phyloP scores from a whole-genome alignment of 2,797 vertebrate species.

The Hylomyscus alleni region DNA sequence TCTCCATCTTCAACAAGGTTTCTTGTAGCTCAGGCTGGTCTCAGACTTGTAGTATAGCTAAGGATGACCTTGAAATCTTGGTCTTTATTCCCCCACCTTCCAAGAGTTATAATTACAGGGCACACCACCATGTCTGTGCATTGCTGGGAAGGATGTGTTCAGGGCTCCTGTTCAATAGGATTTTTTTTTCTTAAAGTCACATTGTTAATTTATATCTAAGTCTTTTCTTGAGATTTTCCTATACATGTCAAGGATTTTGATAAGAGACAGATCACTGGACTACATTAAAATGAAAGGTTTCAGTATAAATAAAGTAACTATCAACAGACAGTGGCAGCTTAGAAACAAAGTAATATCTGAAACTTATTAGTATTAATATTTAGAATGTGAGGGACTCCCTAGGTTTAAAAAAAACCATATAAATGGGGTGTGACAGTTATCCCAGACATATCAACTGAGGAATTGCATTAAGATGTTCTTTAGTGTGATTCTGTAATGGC shows the following conservation, averaged over 20 bases:
- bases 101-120: not conserved
- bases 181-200: not conserved
- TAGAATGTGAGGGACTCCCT: not conserved
- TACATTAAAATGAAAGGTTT: constrained; percentile 45
- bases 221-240: constrained; percentile 36
- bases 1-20: not conserved
- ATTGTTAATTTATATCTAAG: not conserved
- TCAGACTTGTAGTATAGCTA: not conserved
- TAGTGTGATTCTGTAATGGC: not conserved
- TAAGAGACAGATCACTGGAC: constrained; percentile 5
- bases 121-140: no score
- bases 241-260: constrained; percentile 8
- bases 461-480: not conserved
- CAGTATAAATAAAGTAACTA: constrained; percentile 13
- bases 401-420: not conserved
- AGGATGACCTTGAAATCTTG: not conserved
- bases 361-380: not conserved
- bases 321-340: not conserved
- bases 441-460: not conserved
- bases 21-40: not conserved
- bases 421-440: not conserved
- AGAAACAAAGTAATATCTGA: not conserved
- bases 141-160: no score
- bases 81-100: not conserved
- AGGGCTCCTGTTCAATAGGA: not conserved